Evolutionary conservation across 1,140 invertebrate species (phyloP).

Genomic region (Trichonephila clavata): DNA sequence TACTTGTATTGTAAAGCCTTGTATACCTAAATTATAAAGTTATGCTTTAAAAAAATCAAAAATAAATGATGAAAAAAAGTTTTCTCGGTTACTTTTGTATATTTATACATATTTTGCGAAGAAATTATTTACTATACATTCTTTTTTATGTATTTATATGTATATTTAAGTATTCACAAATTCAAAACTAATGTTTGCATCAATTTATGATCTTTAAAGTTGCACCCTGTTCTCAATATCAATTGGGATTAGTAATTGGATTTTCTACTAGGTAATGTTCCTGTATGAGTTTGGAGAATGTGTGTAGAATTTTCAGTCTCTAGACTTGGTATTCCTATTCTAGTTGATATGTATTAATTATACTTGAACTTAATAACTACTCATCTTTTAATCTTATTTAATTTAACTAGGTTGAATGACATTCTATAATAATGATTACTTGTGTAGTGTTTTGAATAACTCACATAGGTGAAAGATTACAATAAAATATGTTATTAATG

Average conservation of each 20-base stretch:
- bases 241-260: neutral
- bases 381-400: no score
- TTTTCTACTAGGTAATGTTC: neutral
- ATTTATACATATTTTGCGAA: slow-evolving; percentile 26
- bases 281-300: neutral
- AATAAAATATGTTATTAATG: no score
- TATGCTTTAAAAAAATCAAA: slow-evolving; percentile 76
- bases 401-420: no score
- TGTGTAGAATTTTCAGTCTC: neutral
- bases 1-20: slow-evolving; percentile 75
- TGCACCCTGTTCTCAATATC: neutral
- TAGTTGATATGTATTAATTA: no score
- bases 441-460: no score
- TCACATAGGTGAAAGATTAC: no score
- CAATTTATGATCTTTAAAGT: neutral
- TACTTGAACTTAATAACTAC: no score
- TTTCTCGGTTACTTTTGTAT: slow-evolving; percentile 42
- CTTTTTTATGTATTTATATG: neutral
- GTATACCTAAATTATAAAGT: slow-evolving; percentile 77
- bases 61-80: slow-evolving; percentile 71
- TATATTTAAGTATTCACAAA: neutral
- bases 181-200: neutral
- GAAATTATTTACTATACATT: neutral
- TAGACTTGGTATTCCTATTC: neutral
- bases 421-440: no score